Evolutionary conservation across 2,113 vertebrate species (phyloP).

Genomic region (Calyptomena viridis): DNA sequence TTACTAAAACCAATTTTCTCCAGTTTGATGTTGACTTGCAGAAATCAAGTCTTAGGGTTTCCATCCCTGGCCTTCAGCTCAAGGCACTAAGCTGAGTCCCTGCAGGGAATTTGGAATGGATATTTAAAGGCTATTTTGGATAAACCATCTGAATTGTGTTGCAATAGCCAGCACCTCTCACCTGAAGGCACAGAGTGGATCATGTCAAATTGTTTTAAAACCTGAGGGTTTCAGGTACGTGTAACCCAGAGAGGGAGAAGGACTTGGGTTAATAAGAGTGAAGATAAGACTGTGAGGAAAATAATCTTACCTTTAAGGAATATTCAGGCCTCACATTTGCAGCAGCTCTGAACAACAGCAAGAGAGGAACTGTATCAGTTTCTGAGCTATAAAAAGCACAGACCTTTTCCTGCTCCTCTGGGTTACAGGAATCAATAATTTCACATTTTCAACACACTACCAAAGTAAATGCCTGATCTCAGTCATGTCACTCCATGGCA

Average conservation of each 20-base stretch:
- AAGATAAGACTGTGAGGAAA: not conserved
- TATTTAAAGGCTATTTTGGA: not conserved
- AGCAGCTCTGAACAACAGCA: not conserved
- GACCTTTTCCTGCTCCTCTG: slow-evolving; percentile 5
- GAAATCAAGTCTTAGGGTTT: not conserved
- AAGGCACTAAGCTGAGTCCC: not conserved
- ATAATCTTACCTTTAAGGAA: not conserved
- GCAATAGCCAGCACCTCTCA: not conserved
- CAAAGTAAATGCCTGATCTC: slow-evolving; percentile 10
- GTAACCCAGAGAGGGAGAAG: not conserved
- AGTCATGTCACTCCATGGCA: not conserved
- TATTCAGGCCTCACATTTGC: not conserved
- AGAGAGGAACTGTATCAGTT: not conserved
- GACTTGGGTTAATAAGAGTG: not conserved
- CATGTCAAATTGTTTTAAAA: not conserved
- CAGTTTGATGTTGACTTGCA: not conserved
- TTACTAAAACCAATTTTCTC: not conserved
- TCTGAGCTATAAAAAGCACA: slow-evolving; percentile 13
- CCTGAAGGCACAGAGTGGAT: not conserved
- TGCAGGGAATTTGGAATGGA: not conserved
- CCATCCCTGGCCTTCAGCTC: not conserved
- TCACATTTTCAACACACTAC: not conserved
- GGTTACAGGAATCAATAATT: slow-evolving; percentile 37
- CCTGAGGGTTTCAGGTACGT: not conserved
- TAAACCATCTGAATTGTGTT: not conserved